Evolutionary conservation across 2,797 vertebrate genomes (phyloP).

Genomic region (Siniperca obscura): DNA sequence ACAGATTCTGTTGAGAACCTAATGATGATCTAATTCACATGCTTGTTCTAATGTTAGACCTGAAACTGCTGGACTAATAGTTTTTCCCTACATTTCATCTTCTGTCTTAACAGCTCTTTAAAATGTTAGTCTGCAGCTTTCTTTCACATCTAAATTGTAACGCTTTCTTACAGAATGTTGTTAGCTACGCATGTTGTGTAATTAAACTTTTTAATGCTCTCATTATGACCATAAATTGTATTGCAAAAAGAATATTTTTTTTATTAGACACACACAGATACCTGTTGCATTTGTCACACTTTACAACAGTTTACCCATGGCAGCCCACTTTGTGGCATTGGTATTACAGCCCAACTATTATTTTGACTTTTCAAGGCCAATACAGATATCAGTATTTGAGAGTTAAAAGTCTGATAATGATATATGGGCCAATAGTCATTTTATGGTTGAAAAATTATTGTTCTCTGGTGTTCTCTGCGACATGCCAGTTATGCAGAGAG

Average conservation of each 20-base stretch:
- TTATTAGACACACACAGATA: neutral
- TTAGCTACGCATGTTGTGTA: neutral
- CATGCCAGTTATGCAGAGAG: neutral
- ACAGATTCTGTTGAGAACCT: neutral
- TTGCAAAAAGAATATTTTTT: too few relatives aligned
- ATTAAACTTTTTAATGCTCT: neutral
- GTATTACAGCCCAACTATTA: neutral
- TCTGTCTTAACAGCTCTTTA: neutral
- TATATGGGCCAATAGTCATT: too few relatives aligned
- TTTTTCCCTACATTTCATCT: neutral
- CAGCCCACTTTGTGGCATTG: neutral
- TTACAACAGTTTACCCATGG: neutral
- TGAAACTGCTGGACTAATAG: neutral
- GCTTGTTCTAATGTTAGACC: neutral
- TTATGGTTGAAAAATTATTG: neutral
- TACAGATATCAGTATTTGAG: neutral
- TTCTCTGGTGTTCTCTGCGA: neutral
- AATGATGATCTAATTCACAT: neutral
- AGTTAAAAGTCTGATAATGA: neutral
- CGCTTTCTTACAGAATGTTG: neutral
- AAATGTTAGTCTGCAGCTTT: neutral
- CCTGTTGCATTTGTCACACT: neutral
- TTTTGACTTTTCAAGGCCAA: neutral
- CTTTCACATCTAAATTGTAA: too few relatives aligned
- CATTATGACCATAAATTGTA: too few relatives aligned